Evolutionary conservation across 30 jellyfish, hydroid and myxozoan genomes (phyloP).

Genomic region (Clytia hemisphaerica): DNA sequence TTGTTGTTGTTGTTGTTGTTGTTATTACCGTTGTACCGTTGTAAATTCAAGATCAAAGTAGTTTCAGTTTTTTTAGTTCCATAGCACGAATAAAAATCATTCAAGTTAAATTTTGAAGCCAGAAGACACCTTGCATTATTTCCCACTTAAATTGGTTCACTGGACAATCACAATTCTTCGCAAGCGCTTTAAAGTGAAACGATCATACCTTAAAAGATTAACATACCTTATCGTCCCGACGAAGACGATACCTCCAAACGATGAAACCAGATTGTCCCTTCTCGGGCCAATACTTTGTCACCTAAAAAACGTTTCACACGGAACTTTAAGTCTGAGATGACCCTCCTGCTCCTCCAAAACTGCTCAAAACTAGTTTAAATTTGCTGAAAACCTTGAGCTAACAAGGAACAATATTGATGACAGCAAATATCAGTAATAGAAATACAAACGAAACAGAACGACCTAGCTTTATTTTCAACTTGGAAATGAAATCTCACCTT

Average conservation of each 20-base stretch:
- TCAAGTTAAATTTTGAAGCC: too few species aligned
- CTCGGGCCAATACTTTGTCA: constrained; percentile 90
- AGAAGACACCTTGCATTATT: too few species aligned
- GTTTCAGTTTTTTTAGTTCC: too few species aligned
- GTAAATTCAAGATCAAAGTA: too few species aligned
- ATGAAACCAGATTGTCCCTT: constrained; percentile 92
- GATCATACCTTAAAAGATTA: neutral
- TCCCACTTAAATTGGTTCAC: too few species aligned
- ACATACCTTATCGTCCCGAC: constrained; percentile 83
- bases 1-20: neutral
- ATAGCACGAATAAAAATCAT: too few species aligned
- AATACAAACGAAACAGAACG: neutral
- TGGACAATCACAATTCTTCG: constrained; percentile 82
- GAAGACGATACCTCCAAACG: constrained; percentile 85
- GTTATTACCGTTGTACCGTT: too few species aligned
- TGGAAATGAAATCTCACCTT: constrained; percentile 37
- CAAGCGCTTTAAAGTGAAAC: constrained; percentile 71
- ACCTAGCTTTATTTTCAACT: neutral
- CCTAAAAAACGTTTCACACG: constrained; percentile 42
- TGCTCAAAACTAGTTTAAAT: too few species aligned
- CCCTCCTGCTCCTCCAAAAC: too few species aligned
- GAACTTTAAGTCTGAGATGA: neutral
- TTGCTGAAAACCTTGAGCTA: too few species aligned
- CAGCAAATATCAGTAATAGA: too few species aligned
- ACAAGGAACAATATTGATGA: too few species aligned